These are phyloP conservation scores for Egretta garzetta DNA, from an alignment of 2,113 vertebrate genomes.

Conservation along the genomic window DNA sequence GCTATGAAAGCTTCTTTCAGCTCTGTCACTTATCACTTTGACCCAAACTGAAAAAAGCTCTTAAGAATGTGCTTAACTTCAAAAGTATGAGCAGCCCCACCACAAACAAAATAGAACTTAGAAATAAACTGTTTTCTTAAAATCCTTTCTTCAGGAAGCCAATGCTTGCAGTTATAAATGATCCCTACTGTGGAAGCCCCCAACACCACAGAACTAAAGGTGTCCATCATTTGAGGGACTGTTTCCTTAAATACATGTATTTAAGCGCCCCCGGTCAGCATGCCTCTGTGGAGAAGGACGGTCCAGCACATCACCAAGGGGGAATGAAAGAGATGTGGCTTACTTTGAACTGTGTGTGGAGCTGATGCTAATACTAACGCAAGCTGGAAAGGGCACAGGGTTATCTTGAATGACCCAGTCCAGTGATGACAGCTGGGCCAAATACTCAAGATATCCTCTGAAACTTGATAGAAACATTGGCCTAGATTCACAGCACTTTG, in stretches of 20 bases:
- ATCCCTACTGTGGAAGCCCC: neutral
- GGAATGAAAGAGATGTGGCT: neutral
- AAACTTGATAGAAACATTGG: neutral
- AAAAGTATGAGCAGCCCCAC: neutral
- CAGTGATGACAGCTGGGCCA: neutral
- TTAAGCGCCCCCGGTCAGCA: neutral
- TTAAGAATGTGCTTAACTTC: neutral
- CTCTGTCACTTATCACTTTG: neutral
- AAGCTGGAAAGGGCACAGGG: neutral
- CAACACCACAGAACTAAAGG: rapidly evolving
- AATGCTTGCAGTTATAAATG: neutral
- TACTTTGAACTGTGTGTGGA: neutral
- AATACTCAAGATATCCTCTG: neutral
- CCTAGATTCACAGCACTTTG: neutral
- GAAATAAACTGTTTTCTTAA: neutral
- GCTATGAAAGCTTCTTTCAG: neutral
- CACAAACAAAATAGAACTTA: neutral
- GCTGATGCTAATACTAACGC: neutral
- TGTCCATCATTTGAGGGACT: neutral
- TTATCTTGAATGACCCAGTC: neutral
- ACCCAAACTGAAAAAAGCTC: neutral
- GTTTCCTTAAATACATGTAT: neutral
- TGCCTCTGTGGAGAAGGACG: neutral
- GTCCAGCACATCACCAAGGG: neutral
- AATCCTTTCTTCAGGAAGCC: neutral